Percentiles rank a stretch among this genome's conserved stretches.
phyloP scores from a whole-genome alignment of 2,797 vertebrate species.

The Caiman crocodilus region DNA sequence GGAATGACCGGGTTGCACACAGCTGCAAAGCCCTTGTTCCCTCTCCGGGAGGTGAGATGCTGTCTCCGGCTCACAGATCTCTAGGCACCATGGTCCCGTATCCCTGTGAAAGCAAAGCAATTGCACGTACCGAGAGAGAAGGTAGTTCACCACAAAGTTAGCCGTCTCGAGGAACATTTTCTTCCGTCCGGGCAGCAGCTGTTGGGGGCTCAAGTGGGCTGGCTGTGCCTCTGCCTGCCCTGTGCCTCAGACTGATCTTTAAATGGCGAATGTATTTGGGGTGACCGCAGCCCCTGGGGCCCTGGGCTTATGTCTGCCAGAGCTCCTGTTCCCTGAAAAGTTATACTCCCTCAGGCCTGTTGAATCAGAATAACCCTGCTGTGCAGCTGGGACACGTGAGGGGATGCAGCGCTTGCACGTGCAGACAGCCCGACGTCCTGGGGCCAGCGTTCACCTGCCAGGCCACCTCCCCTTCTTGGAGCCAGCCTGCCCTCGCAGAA shows the following conservation, averaged over 20 bases:
- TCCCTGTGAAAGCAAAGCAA: not conserved
- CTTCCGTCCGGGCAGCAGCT: not conserved
- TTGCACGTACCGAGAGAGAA: slow-evolving; percentile 2
- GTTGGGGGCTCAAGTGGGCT: not conserved
- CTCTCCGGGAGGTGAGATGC: not conserved
- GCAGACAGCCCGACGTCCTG: too few relatives aligned
- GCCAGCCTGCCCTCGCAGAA: not conserved
- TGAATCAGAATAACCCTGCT: not conserved
- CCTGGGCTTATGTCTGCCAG: not conserved
- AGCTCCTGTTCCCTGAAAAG: not conserved
- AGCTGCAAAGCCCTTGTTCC: not conserved
- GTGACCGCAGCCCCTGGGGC: not conserved
- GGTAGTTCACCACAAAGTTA: slow-evolving; percentile 17
- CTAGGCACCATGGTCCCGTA: not conserved
- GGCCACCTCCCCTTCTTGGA: not conserved
- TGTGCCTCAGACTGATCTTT: not conserved
- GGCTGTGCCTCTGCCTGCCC: not conserved
- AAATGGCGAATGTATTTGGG: not conserved
- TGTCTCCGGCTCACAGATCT: not conserved
- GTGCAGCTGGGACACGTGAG: not conserved
- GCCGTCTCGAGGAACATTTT: slow-evolving; percentile 8
- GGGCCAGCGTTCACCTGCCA: not conserved
- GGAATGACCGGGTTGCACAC: not conserved
- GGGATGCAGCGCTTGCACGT: too few relatives aligned
- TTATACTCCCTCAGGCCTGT: not conserved